A percentile compares a stretch with the other conserved stretches of the same genome.
Conservation (phyloP, 2,113 vertebrate genomes). For the Epinephelus moara region DNA sequence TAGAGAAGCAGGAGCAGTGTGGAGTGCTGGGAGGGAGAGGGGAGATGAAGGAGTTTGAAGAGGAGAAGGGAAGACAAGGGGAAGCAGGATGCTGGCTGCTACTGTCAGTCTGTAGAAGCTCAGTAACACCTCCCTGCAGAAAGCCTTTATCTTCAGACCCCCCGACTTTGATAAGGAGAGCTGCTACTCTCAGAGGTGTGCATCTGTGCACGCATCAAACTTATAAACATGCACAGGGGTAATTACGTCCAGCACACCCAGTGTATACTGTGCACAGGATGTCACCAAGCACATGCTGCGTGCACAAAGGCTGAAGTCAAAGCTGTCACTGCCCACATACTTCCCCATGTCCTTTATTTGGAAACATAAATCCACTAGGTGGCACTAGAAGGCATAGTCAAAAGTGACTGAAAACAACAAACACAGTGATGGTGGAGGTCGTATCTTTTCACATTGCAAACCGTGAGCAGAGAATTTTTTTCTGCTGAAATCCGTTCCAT, state of each 20-base stretch:
- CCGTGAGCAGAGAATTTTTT: too few species aligned
- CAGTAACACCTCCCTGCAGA: slow-evolving; percentile 62
- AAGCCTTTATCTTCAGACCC: slow-evolving; percentile 58
- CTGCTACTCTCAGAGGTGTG: slow-evolving; percentile 30
- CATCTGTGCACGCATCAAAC: slow-evolving; percentile 28
- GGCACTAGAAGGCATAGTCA: too few species aligned
- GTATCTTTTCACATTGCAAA: too few species aligned
- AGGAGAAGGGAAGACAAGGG: slow-evolving; percentile 6
- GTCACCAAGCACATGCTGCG: neutral
- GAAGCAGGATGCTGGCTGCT: slow-evolving; percentile 38
- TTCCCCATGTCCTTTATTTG: too few species aligned
- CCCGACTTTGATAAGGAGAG: slow-evolving; percentile 37
- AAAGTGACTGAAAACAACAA: too few species aligned
- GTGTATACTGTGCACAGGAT: neutral
- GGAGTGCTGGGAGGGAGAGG: neutral
- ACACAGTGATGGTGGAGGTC: too few species aligned
- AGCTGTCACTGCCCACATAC: neutral
- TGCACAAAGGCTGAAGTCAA: neutral
- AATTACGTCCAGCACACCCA: neutral
- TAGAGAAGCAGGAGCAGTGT: slow-evolving; percentile 14
- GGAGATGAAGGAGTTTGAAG: slow-evolving; percentile 17
- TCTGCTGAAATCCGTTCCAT: too few species aligned
- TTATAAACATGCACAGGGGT: neutral
- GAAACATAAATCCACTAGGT: too few species aligned
- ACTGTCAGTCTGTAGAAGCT: slow-evolving; percentile 64